These are phyloP conservation scores for Ormyrus labotus DNA, from an alignment of 2,888 invertebrate genomes.

Conservation along the genomic window DNA sequence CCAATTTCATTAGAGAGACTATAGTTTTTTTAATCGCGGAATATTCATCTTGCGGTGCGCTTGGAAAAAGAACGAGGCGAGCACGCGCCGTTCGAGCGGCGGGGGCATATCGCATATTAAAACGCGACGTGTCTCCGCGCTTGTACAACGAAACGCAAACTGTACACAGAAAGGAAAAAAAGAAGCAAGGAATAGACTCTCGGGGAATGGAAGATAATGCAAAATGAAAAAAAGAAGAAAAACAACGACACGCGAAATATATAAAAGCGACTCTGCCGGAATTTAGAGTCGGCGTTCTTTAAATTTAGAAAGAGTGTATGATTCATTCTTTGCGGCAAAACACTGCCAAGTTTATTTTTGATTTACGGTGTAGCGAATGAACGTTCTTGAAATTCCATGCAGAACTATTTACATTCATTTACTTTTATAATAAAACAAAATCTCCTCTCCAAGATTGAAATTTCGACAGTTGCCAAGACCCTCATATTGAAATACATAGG, in stretches of 20 bases:
- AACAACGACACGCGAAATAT: not conserved
- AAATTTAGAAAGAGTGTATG: not conserved
- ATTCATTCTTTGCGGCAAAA: no score
- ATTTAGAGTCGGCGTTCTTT: conserved; percentile 8
- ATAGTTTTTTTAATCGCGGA: conserved; percentile 35
- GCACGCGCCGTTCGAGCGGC: not conserved
- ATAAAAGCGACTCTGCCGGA: not conserved
- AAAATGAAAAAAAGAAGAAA: not conserved
- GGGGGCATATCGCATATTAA: conserved; percentile 31
- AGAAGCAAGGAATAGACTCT: not conserved
- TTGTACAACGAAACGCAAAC: not conserved
- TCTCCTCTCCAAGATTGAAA: no score
- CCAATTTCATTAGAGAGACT: conserved; percentile 26
- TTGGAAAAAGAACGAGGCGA: not conserved
- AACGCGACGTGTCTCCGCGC: not conserved
- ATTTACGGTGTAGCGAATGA: not conserved
- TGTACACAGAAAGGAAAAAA: not conserved
- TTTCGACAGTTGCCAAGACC: no score
- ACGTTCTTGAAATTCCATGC: not conserved
- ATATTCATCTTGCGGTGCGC: conserved; percentile 7
- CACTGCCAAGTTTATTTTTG: no score
- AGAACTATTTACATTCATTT: no score
- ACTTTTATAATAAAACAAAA: no score
- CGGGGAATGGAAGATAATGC: not conserved
- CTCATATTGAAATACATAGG: no score